phyloP scores from a whole-genome alignment of 2,888 invertebrate genomes.

The Ophion obscuratus region DNA sequence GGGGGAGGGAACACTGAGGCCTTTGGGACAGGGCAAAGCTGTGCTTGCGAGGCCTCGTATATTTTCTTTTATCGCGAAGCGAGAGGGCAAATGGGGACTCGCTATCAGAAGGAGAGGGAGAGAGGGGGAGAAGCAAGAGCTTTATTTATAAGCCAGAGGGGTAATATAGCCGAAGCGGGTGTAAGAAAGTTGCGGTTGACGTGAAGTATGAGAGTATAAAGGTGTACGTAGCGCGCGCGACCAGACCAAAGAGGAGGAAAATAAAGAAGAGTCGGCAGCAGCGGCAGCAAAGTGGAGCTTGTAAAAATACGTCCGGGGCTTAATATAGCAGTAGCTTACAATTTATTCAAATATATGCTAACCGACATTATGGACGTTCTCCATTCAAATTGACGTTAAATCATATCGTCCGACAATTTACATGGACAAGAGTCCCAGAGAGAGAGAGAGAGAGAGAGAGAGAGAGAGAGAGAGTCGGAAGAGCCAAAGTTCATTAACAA shows the following conservation, averaged over 20 bases:
- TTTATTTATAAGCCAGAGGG: conserved; percentile 67
- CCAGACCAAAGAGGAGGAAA: conserved; percentile 6
- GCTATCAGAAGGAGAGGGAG: not conserved
- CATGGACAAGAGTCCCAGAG: conserved; percentile 69
- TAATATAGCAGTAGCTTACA: conserved; percentile 79
- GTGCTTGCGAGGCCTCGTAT: conserved; percentile 25
- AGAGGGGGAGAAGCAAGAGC: conserved; percentile 45
- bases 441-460: conserved; percentile 22
- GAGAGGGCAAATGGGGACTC: conserved; percentile 3
- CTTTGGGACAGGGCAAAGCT: conserved; percentile 34
- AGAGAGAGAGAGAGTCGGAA: conserved; percentile 9
- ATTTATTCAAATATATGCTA: conserved; percentile 82
- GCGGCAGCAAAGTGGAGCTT: conserved; percentile 69
- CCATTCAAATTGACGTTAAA: conserved; percentile 77
- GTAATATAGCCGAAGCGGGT: conserved; percentile 61
- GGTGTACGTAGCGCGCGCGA: not conserved
- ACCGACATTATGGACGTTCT: conserved; percentile 76
- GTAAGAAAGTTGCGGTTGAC: conserved; percentile 63
- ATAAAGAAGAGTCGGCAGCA: conserved; percentile 27
- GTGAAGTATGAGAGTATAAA: conserved; percentile 30
- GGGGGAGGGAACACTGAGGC: not conserved
- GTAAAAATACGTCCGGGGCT: conserved; percentile 77
- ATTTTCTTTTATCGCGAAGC: conserved; percentile 22
- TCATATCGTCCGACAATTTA: conserved; percentile 76
- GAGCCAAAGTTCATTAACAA: conserved; percentile 9